Evolutionary conservation across 2,113 vertebrate genomes (phyloP), one percentile per base, ranked within the genome.

Genomic region (Hyaena hyaena): DNA sequence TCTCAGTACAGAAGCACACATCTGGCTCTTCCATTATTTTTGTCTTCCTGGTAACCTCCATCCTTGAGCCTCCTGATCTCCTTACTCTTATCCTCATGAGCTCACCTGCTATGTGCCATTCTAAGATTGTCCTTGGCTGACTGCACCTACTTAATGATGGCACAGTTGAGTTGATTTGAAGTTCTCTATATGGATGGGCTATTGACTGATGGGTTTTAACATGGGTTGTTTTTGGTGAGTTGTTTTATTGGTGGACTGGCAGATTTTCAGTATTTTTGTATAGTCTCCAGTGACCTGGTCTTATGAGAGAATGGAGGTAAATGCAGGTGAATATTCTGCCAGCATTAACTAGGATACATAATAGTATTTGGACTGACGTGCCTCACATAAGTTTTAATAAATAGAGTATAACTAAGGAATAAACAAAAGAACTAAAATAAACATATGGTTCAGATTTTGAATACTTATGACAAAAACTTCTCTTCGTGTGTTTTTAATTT

Each of bases 301-400:
- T 16, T 95, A 24, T 28, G 48, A 17, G 4, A 24, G 2, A 90
- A 33, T 31, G 35, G 31, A 77, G 19, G n/a, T 77, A 31, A 88
- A 24, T 15, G 10, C 4, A 14, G 88, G 11, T 71, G 2, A 33
- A 33, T 12, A 82, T n/a, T 63, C 63, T 83, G 58, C 65, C 21
- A 61, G 85, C 21, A 33, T 86, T 94, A 76, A 55, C 45, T 39
- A 17, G 39, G 26, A 16, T 28, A 28, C 14, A 69, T 28, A 71
- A 76, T 31, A 24, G 23, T 76, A 84, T 81, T 86, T 80, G 53
- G 73, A 88, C 0, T 19, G 12, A 86, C 66, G 6, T 39, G 21
- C n/a, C 11, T 95, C 65, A 77, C 79, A 35, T 74, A 10, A 79
- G 82, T 90, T 96, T 91, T 53, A 90, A 68, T 58, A 87, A 92